Percentiles rank a stretch among this genome's conserved stretches.
phyloP scores from a whole-genome alignment of 1,140 invertebrate genomes.

The Drosophila aff. region DNA sequence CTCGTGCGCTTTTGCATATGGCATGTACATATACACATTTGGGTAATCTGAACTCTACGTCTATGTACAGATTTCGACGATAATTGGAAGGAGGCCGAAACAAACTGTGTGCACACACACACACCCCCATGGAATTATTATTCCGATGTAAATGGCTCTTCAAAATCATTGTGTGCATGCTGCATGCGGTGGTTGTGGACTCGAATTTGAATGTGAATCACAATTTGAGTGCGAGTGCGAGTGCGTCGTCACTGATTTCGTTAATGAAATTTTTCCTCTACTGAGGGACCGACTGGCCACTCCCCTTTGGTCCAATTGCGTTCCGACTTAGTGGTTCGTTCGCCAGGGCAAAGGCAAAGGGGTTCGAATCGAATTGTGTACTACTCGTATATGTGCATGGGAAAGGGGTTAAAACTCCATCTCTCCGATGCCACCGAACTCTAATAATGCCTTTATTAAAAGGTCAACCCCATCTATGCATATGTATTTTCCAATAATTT shows the following conservation, averaged over 20 bases:
- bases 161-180: slow-evolving; percentile 48
- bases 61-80: slow-evolving; percentile 11
- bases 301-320: slow-evolving; percentile 49
- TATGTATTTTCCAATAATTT: neutral
- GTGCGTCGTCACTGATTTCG: slow-evolving; percentile 51
- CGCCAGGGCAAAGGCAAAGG: slow-evolving; percentile 22
- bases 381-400: neutral
- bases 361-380: slow-evolving; percentile 29
- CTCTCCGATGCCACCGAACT: neutral
- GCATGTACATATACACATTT: neutral
- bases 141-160: slow-evolving; percentile 41
- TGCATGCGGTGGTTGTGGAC: slow-evolving; percentile 25
- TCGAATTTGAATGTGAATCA: slow-evolving; percentile 19
- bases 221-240: slow-evolving; percentile 6
- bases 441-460: slow-evolving; percentile 13
- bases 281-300: slow-evolving; percentile 32
- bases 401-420: slow-evolving; percentile 16
- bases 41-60: slow-evolving; percentile 17
- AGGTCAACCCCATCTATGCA: slow-evolving; percentile 1
- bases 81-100: slow-evolving; percentile 16
- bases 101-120: neutral
- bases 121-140: slow-evolving; percentile 41
- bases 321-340: slow-evolving; percentile 24
- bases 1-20: neutral
- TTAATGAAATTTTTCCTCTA: slow-evolving; percentile 67